Base-by-base conservation (phyloP, 2,888 invertebrate genomes). In the Drosophila setosimentum region DNA sequence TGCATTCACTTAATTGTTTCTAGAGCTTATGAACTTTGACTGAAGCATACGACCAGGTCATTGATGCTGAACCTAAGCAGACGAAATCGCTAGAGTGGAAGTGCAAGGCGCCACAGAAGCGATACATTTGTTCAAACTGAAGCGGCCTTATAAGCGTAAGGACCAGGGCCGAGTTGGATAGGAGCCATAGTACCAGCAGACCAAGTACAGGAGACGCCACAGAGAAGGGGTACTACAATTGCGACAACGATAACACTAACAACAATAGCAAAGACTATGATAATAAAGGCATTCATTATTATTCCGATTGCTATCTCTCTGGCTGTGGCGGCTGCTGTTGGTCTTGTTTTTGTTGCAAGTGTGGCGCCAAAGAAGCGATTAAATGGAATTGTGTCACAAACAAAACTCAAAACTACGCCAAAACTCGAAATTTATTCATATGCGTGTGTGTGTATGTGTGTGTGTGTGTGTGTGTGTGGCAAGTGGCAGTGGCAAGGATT, bases 351-450 rank as follows among this genome's bases (percentile, higher is more conserved):
- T 79, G 79, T 67, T 79, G 82, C 77, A 65, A 59, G 58, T 67
- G 59, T 88, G 91, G 91, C 91, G 91, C 91, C 91, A 87, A 90
- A 89, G 82, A 91, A 81, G 82, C 90, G 87, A 91, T 91, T 91
- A 91, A 91, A 90, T 90, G 89, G 77, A 91, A 88, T 82, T 80
- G 82, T 88, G 89, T 90, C 87, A 86, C 88, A 87, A 87, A 88
- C 81, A 78, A 89, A 83, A 76, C 73, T 75, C 73, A 67, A 77
- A 81, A 83, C 68, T 73, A 70, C 71, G 65, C 48, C 62, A 64
- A 63, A 61, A 61, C 54, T 51, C 57, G 6, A 68, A 80, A 80
- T 83, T 78, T 82, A 80, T 83, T 78, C 80, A 82, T 80, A 72
- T 71, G 6, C 21, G 3, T 35, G 40, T 27, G 55, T 29, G 27